A percentile compares a stretch with the other conserved stretches of the same genome.
Conservation (phyloP, 1,140 invertebrate genomes). For the Solen grandis region DNA sequence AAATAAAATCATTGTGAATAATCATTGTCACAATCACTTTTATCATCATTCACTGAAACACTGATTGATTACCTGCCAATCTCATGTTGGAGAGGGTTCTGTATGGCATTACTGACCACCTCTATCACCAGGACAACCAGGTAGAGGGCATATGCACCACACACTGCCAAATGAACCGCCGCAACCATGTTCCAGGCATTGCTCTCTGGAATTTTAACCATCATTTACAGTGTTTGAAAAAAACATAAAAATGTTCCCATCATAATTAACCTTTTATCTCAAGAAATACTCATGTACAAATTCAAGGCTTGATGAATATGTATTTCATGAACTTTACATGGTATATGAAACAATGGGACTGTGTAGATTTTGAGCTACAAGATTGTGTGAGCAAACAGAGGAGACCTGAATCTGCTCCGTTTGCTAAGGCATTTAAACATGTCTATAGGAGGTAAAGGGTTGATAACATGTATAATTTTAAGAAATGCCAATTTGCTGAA, state of each 20-base stretch:
- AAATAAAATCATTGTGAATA: no score
- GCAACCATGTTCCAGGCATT: constrained; percentile 43
- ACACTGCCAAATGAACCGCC: constrained; percentile 60
- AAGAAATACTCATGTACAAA: no score
- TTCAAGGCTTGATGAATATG: no score
- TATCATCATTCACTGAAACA: no score
- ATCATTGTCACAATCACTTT: no score
- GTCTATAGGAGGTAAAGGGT: no score
- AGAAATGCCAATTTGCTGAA: no score
- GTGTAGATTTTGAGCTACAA: neutral
- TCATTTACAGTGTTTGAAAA: neutral
- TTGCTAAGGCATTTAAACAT: neutral
- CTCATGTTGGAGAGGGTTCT: constrained; percentile 71
- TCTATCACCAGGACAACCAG: constrained; percentile 61
- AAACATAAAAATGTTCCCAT: no score
- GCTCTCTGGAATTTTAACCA: constrained; percentile 53
- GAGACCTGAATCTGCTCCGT: neutral
- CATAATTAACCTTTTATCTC: no score
- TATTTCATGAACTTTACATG: no score
- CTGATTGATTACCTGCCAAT: constrained; percentile 73
- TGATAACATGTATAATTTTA: neutral
- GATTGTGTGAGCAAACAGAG: neutral
- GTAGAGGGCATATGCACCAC: constrained; percentile 66
- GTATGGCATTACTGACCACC: constrained; percentile 55
- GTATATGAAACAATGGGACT: no score